These are phyloP conservation scores for Neofelis nebulosa DNA, from an alignment of 2,113 vertebrate species.

Conservation along the genomic window DNA sequence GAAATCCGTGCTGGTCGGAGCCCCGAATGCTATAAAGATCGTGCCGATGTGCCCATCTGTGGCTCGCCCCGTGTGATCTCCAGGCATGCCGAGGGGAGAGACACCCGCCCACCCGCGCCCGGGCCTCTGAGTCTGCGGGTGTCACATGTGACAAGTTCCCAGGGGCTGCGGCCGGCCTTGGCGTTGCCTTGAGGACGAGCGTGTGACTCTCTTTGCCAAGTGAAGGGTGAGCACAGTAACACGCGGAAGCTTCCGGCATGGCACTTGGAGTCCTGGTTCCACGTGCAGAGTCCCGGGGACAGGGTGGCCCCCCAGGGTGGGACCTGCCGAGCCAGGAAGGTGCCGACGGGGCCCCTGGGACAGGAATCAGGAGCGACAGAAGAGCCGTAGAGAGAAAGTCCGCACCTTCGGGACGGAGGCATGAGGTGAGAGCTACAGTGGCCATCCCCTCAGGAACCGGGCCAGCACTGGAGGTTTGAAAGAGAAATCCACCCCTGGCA, in stretches of 20 bases:
- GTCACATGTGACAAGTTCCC: rapidly evolving
- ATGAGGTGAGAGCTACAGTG: rapidly evolving
- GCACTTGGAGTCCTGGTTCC: neutral
- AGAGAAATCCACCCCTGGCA: neutral
- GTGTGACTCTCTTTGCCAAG: too few species aligned
- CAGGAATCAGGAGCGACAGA: neutral
- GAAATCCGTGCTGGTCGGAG: neutral
- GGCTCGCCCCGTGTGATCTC: rapidly evolving
- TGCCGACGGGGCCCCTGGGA: neutral
- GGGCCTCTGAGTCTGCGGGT: neutral
- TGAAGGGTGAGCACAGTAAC: too few species aligned
- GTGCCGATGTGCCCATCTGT: rapidly evolving
- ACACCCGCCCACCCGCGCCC: neutral
- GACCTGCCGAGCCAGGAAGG: neutral
- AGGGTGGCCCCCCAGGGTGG: neutral
- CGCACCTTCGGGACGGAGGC: rapidly evolving
- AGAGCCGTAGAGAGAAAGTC: neutral
- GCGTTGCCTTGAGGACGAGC: neutral
- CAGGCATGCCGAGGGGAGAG: too few species aligned
- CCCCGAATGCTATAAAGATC: neutral
- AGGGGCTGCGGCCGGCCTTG: neutral
- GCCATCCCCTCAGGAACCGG: neutral
- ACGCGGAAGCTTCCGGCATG: rapidly evolving
- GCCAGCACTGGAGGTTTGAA: too few species aligned
- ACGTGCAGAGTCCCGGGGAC: neutral